Evolutionary conservation across 2,113 vertebrate species (phyloP).

Genomic region (Ursus arctos): DNA sequence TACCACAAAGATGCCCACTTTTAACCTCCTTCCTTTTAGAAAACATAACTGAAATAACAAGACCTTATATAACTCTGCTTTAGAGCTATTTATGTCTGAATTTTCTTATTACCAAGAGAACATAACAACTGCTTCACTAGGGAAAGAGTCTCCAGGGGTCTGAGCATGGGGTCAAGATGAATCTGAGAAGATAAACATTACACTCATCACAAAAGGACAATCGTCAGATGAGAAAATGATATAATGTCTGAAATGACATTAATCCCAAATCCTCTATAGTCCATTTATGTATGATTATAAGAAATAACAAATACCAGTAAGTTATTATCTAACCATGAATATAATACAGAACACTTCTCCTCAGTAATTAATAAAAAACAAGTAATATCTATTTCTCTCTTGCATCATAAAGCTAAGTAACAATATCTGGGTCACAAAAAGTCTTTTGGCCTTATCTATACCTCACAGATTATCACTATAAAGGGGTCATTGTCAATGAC

Average conservation of each 20-base stretch:
- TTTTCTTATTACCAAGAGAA: slow-evolving; percentile 61
- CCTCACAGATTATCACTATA: not conserved
- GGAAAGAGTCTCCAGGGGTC: slow-evolving; percentile 16
- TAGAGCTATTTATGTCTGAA: slow-evolving; percentile 35
- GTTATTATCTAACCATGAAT: not conserved
- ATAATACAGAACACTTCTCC: not conserved
- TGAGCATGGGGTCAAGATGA: not conserved
- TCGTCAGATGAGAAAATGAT: slow-evolving; percentile 6
- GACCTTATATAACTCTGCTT: slow-evolving; percentile 10
- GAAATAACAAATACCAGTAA: not conserved
- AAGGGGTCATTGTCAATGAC: not conserved
- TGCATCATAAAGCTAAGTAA: slow-evolving; percentile 26
- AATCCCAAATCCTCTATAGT: not conserved
- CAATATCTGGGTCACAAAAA: not conserved
- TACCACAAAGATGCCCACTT: not conserved
- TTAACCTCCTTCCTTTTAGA: not conserved
- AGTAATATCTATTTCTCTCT: not conserved
- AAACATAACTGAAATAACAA: slow-evolving; percentile 38
- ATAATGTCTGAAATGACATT: not conserved
- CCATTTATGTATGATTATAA: not conserved
- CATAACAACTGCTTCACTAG: not conserved
- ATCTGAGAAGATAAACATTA: slow-evolving; percentile 56
- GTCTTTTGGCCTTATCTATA: not conserved
- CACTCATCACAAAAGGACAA: slow-evolving; percentile 22
- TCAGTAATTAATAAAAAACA: not conserved